phyloP scores from a whole-genome alignment of 2,797 vertebrate genomes.

The Mormyrops attenuatus region DNA sequence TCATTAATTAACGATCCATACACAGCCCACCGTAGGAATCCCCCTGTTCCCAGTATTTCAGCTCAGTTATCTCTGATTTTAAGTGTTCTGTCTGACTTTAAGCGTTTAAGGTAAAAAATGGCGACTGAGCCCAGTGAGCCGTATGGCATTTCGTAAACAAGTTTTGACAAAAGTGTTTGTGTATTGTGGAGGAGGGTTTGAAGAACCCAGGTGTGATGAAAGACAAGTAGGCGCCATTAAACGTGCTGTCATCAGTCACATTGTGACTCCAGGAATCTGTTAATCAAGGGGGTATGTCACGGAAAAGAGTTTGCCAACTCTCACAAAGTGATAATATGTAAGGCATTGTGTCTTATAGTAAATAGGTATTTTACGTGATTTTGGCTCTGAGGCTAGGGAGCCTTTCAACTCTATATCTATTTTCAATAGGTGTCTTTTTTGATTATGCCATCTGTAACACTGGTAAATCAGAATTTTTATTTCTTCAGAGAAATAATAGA shows the following conservation, averaged over 20 bases:
- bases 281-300: not conserved
- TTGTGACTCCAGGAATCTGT: not conserved
- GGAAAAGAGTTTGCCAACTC: not conserved
- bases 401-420: not conserved
- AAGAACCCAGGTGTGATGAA: not conserved
- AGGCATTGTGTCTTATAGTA: not conserved
- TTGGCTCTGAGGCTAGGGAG: not conserved
- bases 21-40: not conserved
- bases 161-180: not conserved
- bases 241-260: not conserved
- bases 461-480: not conserved
- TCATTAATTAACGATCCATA: not conserved
- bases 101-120: not conserved
- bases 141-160: not conserved
- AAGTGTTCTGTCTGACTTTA: not conserved
- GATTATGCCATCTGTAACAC: not conserved
- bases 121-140: not conserved
- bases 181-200: not conserved
- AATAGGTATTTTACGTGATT: not conserved
- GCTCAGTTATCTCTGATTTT: not conserved
- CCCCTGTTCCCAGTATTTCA: not conserved
- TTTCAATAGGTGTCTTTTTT: not conserved
- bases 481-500: not conserved
- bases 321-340: not conserved
- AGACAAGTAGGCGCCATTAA: not conserved